Conservation (phyloP, 2,797 vertebrate genomes). For the Glossophaga mutica region DNA sequence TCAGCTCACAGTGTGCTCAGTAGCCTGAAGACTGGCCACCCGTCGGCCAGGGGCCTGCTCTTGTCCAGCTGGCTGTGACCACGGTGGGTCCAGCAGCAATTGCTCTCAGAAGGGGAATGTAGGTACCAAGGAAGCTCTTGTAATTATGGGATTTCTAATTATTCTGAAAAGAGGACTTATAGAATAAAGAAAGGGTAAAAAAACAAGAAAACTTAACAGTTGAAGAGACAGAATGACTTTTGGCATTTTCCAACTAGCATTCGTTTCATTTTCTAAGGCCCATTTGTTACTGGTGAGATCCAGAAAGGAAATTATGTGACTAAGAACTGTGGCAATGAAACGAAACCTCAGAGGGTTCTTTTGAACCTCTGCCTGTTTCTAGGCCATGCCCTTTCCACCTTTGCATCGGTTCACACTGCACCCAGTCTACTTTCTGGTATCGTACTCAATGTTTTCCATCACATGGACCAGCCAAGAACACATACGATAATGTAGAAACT, state of each 20-base stretch:
- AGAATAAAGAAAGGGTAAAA: not conserved
- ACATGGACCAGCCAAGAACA: not conserved
- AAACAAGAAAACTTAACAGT: not conserved
- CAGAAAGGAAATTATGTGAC: conserved; percentile 42
- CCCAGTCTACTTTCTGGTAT: not conserved
- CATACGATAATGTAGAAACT: not conserved
- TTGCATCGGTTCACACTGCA: not conserved
- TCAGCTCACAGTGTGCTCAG: not conserved
- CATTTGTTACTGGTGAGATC: not conserved
- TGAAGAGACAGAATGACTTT: not conserved
- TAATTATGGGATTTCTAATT: not conserved
- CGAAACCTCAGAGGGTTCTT: conserved; percentile 42
- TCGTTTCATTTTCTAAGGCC: conserved; percentile 5
- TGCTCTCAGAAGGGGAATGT: not conserved
- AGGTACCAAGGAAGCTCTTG: not conserved
- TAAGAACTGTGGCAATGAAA: conserved; percentile 37
- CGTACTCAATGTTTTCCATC: not conserved
- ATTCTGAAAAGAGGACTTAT: conserved; percentile 18
- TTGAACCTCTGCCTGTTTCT: not conserved
- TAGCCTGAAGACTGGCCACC: not conserved
- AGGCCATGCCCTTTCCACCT: not conserved
- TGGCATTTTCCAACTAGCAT: not conserved
- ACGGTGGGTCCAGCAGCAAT: not conserved
- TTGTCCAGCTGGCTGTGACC: not conserved
- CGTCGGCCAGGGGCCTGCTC: not conserved